Evolutionary conservation across 2,797 vertebrate genomes (phyloP).

Genomic region (Phrynocephalus forsythii): DNA sequence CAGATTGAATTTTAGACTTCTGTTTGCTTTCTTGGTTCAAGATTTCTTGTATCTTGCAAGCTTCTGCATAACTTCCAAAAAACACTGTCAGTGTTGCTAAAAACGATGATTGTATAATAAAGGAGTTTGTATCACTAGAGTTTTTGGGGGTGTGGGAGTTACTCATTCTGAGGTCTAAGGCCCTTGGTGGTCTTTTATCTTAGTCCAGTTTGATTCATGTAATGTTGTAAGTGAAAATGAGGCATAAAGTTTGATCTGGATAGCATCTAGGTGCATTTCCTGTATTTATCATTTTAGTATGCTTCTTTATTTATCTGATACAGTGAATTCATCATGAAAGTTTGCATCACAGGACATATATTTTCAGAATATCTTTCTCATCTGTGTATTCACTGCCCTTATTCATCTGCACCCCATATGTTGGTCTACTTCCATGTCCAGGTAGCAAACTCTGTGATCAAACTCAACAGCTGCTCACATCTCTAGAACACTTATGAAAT

Average conservation of each 20-base stretch:
- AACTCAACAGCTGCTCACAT: background rate
- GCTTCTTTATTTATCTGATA: background rate
- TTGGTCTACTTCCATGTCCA: background rate
- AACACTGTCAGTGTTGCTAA: slow-evolving; percentile 15
- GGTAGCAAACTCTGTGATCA: background rate
- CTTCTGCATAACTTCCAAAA: slow-evolving; percentile 16
- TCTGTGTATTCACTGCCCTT: background rate
- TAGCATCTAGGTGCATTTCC: background rate
- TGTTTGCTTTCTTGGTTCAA: slow-evolving; percentile 44
- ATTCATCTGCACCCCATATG: background rate
- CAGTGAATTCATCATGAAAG: background rate
- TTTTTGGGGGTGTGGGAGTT: background rate
- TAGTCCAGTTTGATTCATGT: background rate
- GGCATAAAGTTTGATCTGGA: background rate
- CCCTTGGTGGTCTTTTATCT: background rate
- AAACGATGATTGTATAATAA: background rate
- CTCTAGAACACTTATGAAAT: background rate
- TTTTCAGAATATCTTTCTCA: background rate
- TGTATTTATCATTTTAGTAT: background rate
- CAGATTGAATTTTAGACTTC: slow-evolving; percentile 46
- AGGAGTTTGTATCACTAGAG: slow-evolving; percentile 44
- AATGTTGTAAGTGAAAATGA: background rate
- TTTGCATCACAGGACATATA: background rate
- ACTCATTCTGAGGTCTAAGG: background rate
- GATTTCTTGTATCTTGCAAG: slow-evolving; percentile 22